Base-by-base conservation (phyloP, 2,797 vertebrate genomes). In the Cercopithecus neglectus region DNA sequence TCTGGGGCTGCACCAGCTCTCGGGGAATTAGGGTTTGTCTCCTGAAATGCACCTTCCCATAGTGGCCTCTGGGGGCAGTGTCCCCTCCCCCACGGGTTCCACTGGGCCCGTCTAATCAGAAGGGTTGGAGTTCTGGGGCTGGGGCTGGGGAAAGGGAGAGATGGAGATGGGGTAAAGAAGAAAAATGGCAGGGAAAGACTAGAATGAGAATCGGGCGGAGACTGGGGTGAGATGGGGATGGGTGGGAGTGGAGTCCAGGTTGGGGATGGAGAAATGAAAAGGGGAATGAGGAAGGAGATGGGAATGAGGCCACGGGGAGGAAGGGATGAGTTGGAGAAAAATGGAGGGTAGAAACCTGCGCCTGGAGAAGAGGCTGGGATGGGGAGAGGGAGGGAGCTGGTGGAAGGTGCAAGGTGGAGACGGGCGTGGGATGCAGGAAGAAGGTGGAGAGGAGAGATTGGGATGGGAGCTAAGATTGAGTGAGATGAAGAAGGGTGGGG, bases 31-130 rank as follows among this genome's bases (percentile, higher is more conserved):
- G 74, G 61, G 17, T 44, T 95, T 64, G 33, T 83, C 44, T 72
- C 46, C 79, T 64, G 44, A 57, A 8, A 81, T 53, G 80, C 33
- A 64, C 86, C 44, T 93, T 87, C 55, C 30, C 12, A 13, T 14
- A 64, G 57, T 57, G 89, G 82, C 92, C 95, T 91, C 91, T 92
- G 85, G 91, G 76, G 81, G 50, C 76, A 91, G 72, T 57, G 50
- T 92, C 74, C 46, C 86, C 33, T 19, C 80, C 41, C 53, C 39
- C 5, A 4, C 4, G 4, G 9, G 86, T 55, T 81, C 72, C 80
- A 70, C 24, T 2, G 6, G 44, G 30, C 55, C 72, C 74, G 39
- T 26, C 9, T 36, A 50, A n/a, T 55, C 50, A 61, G 72, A 46
- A 36, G 3, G 22, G 19, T 39, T 89, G 75, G 33, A 50, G 44